Conservation (phyloP, 1,140 invertebrate species). For the Drosophila simulans region DNA sequence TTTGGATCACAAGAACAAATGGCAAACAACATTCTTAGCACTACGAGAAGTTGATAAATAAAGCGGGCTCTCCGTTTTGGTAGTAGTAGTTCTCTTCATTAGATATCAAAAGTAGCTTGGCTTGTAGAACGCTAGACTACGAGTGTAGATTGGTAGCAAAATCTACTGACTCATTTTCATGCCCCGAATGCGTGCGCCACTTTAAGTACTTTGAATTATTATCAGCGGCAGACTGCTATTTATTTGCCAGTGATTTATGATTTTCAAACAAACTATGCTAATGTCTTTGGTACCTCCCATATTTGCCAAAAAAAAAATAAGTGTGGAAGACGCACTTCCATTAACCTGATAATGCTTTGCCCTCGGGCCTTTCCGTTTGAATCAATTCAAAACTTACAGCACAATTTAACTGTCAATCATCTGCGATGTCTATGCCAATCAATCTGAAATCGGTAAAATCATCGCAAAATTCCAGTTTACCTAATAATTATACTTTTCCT, state of each 20-base stretch:
- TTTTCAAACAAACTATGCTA: slow-evolving; percentile 28
- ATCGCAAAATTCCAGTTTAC: not conserved
- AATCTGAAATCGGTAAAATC: slow-evolving; percentile 19
- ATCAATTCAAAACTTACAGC: slow-evolving; percentile 11
- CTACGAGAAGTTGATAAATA: not conserved
- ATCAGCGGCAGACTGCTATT: slow-evolving; percentile 29
- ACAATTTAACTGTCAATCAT: slow-evolving; percentile 33
- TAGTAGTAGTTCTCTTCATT: not conserved
- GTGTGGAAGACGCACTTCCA: slow-evolving; percentile 20
- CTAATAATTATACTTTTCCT: slow-evolving; percentile 21
- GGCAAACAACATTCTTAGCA: not conserved
- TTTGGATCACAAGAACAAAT: slow-evolving; percentile 12
- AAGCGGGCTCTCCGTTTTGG: not conserved
- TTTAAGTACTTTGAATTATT: slow-evolving; percentile 20
- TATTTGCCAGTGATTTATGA: slow-evolving; percentile 13
- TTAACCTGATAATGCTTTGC: slow-evolving; percentile 22
- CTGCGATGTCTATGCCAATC: slow-evolving; percentile 34
- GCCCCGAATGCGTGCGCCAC: slow-evolving; percentile 23
- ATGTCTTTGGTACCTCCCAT: slow-evolving; percentile 36
- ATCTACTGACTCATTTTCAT: slow-evolving; percentile 24
- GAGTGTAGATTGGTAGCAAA: not conserved
- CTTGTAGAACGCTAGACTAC: not conserved
- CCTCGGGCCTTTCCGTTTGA: slow-evolving; percentile 16
- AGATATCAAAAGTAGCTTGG: too few relatives aligned
- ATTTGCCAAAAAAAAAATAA: slow-evolving; percentile 6